Base-by-base conservation (phyloP, 2,888 invertebrate genomes). In the Ceraclea dissimilis region DNA sequence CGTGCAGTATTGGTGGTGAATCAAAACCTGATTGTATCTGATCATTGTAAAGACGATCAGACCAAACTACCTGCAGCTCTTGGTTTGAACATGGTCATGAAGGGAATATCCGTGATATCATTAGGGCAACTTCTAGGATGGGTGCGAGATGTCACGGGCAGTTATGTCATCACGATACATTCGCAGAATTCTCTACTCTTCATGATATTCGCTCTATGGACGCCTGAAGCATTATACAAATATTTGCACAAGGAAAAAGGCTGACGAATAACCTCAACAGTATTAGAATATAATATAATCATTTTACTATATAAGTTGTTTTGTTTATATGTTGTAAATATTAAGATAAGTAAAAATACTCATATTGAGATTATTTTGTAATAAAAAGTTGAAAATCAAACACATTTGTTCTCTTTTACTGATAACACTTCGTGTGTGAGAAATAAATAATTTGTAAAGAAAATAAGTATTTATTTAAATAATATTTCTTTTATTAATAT, bases 1-100 rank as follows among this genome's bases (percentile, higher is more conserved):
- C 80, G 88, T 62, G 86, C 88, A 51, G 82, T 84, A 65, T 81
- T 86, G 0, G 82, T 88, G n/a, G 82, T 87, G 1, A 84, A 85
- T 61, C 83, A 86, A 65, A 86, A 85, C 66, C 74, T 87, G 44
- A 81, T 84, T 1, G 80, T 87, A 50, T 82, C 86, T 0, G 84
- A 85, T 62, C 75, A 84, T 65, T 83, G 82, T 62, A 72, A 75
- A 8, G 54, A 53, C 33, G 50, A 56, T 49, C 52, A 58, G 6
- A 13, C 11, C 5, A 76, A 79, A 63, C 65, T 87, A 0, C 82
- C 87, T 0, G 82, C 85, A 1, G 87, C 86, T 0, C 76, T 87
- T 2, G 87, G 87, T 1, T 72, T 87, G 1, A 86, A 84, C 62
- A 87, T 87, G 87, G 75, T 87, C 49, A 76, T 81, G 1, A 86